Evolutionary conservation across 2,888 invertebrate species (phyloP), one percentile per base, ranked within the genome.

Genomic region (Troides oblongomaculatus): DNA sequence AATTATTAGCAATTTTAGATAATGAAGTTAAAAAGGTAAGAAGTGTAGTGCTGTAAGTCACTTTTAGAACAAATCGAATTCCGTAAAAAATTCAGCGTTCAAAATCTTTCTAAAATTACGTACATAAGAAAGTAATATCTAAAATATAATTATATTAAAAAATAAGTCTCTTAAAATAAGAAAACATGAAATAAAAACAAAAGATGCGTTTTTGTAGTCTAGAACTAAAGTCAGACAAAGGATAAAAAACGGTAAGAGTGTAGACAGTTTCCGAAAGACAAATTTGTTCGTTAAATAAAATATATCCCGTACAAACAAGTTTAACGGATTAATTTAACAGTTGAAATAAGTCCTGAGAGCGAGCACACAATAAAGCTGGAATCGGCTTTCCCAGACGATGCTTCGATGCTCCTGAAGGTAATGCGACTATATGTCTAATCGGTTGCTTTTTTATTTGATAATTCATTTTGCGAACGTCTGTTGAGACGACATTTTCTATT

Each of bases 261-360:
- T 58, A 10, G 12, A 58, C 12, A 1, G 56, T 67, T 56, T 65
- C 46, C n/a, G 21, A 18, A 43, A 25, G 23, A n/a, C n/a, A 30
- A 66, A 60, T 60, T 59, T 59, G 66, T 50, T 46, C 60, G 50
- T 66, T 53, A 53, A 50, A 60, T 18, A 53, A 46, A 60, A 60
- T 10, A 30, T 53, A 53, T 59, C 50, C 50, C 14, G 14, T 14
- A 1, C 46, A 46, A 46, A 46, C 3, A 66, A 60, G 36, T 60
- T 60, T 60, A 66, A 59, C 43, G 57, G 58, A 50, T 65, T 58
- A 65, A 59, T 65, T 59, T 59, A 59, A 58, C 59, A 58, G 58
- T 25, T 43, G 50, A 65, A 59, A 59, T 65, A 65, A 46, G 46
- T 46, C 30, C 30, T 23, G 25, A 25, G n/a, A 23, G 46, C 57